These are phyloP conservation scores for Pyrochroa serraticornis DNA, from an alignment of 2,888 invertebrate species.

Conservation along the genomic window DNA sequence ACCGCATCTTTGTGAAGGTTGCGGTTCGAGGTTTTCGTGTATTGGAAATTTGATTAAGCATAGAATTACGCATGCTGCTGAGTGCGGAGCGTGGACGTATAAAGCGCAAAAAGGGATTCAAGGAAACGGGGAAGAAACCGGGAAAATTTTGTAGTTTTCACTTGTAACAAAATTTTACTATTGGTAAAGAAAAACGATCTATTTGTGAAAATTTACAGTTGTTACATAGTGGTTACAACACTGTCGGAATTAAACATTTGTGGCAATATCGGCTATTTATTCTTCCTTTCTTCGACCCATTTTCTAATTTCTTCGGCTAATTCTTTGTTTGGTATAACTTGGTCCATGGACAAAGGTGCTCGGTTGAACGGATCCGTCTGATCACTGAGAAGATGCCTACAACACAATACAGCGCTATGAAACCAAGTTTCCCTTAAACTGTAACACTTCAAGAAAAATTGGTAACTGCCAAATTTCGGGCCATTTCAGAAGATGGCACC, in stretches of 20 bases:
- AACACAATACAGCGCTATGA: neutral
- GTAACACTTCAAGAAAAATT: too few relatives aligned
- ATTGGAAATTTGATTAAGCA: constrained; percentile 60
- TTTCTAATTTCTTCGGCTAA: constrained; percentile 77
- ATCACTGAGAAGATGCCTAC: constrained; percentile 84
- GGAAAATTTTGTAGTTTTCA: too few relatives aligned
- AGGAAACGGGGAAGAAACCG: neutral
- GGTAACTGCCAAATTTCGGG: too few relatives aligned
- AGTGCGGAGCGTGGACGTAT: constrained; percentile 52
- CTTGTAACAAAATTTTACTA: too few relatives aligned
- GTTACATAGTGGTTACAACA: too few relatives aligned
- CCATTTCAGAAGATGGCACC: too few relatives aligned
- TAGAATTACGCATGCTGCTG: constrained; percentile 55
- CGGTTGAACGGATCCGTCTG: constrained; percentile 97
- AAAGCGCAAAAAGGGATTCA: constrained; percentile 1
- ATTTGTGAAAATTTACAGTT: too few relatives aligned
- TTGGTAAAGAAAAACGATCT: too few relatives aligned
- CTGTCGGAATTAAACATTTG: too few relatives aligned
- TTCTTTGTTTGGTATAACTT: constrained; percentile 80
- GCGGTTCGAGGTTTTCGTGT: constrained; percentile 59
- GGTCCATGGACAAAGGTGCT: constrained; percentile 91
- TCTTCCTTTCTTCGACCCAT: constrained; percentile 75
- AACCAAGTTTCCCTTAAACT: too few relatives aligned
- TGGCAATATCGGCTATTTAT: constrained; percentile 1
- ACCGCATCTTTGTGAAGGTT: constrained; percentile 59